Evolutionary conservation across 2,888 invertebrate genomes (phyloP).

Genomic region (Ophonus ardosiacus): DNA sequence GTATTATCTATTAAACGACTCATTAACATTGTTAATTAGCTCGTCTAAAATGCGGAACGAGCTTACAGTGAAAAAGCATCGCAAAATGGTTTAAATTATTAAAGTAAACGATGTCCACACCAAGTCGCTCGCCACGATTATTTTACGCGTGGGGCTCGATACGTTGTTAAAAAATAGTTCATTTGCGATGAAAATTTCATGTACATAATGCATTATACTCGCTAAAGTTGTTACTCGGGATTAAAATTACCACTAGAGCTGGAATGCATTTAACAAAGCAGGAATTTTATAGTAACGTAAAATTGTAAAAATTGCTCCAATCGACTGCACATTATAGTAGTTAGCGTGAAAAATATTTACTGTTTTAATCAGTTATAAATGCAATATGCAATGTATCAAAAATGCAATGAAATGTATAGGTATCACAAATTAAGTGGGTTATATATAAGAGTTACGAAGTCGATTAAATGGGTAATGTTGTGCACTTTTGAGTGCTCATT

Average conservation of each 20-base stretch:
- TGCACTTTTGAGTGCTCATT: too few relatives aligned
- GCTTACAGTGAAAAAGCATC: constrained; percentile 43
- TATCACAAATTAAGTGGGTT: too few relatives aligned
- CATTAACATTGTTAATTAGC: constrained; percentile 56
- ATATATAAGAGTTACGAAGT: too few relatives aligned
- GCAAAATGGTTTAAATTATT: constrained; percentile 48
- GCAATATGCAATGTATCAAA: not conserved
- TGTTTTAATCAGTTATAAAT: not conserved
- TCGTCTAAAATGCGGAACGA: constrained; percentile 44
- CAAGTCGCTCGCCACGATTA: constrained; percentile 14
- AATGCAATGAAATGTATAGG: not conserved
- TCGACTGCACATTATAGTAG: not conserved
- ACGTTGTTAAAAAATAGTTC: constrained; percentile 29
- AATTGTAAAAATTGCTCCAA: not conserved
- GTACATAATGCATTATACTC: constrained; percentile 11
- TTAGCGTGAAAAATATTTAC: not conserved
- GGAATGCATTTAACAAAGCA: not conserved
- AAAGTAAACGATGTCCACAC: constrained; percentile 46
- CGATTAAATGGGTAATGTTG: too few relatives aligned
- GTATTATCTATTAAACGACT: constrained; percentile 48
- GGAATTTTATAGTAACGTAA: not conserved
- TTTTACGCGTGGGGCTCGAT: constrained; percentile 23
- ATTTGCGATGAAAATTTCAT: constrained; percentile 20
- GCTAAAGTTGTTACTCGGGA: constrained; percentile 19
- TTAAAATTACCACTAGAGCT: constrained; percentile 1